Conservation (phyloP, 2,888 invertebrate genomes). For the Strigamia crassipes region DNA sequence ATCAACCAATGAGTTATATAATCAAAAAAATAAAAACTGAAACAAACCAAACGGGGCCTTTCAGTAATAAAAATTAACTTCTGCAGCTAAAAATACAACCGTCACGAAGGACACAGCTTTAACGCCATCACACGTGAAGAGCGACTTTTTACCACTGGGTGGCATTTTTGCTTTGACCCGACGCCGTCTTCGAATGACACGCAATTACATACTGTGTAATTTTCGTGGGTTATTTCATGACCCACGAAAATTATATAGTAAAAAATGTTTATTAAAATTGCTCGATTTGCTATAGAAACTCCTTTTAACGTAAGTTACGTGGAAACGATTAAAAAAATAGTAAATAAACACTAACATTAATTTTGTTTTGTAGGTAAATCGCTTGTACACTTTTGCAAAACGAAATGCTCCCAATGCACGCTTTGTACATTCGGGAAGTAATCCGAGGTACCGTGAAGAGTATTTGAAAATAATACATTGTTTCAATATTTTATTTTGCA, state of each 20-base stretch:
- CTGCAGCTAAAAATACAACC: not conserved
- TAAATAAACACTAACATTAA: not conserved
- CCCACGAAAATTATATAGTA: not conserved
- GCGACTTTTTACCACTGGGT: not conserved
- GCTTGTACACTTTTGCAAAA: not conserved
- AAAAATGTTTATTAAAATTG: not conserved
- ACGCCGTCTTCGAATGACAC: not conserved
- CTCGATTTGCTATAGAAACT: not conserved
- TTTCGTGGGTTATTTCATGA: too few species aligned
- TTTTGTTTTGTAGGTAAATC: not conserved
- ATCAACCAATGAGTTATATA: not conserved
- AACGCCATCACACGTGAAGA: not conserved
- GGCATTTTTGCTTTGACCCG: not conserved
- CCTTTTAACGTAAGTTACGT: not conserved
- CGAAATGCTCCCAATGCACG: not conserved
- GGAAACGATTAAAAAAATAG: not conserved
- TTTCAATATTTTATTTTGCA: conserved; percentile 7
- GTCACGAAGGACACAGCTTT: not conserved
- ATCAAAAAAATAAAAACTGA: not conserved
- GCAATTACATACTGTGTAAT: too few species aligned
- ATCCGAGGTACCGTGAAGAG: not conserved
- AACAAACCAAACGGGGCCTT: not conserved
- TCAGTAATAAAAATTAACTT: not conserved
- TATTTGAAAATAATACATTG: not conserved
- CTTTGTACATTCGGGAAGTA: not conserved